Evolutionary conservation across 2,797 vertebrate genomes (phyloP).

Genomic region (Botia almorhae): DNA sequence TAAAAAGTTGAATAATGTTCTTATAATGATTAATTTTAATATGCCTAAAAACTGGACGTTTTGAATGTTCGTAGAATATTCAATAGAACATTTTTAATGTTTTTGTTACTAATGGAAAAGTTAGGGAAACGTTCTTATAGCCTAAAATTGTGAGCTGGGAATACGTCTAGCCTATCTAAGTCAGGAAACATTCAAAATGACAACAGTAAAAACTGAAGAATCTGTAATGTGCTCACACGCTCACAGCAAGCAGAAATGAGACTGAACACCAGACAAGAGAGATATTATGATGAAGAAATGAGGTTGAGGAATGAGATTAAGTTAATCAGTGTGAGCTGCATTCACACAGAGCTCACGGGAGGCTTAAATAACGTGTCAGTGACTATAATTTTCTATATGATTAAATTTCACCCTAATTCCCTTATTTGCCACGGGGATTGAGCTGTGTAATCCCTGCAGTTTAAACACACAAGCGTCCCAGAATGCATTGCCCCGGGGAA

Average conservation of each 20-base stretch:
- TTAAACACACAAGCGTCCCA: slow-evolving; percentile 40
- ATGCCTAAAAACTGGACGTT: no score
- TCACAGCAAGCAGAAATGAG: slow-evolving; percentile 19
- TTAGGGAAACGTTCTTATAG: no score
- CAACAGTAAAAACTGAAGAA: slow-evolving; percentile 43
- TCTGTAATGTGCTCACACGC: slow-evolving; percentile 16
- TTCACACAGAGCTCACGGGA: slow-evolving; percentile 41
- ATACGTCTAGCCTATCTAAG: no score
- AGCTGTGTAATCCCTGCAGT: slow-evolving; percentile 54
- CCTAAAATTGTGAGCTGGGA: no score
- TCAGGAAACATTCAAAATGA: no score
- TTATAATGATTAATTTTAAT: no score
- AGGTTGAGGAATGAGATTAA: slow-evolving; percentile 58
- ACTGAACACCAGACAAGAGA: slow-evolving; percentile 14
- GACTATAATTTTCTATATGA: slow-evolving; percentile 50
- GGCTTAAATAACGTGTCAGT: slow-evolving; percentile 45
- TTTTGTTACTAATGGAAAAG: no score
- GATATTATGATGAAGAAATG: slow-evolving; percentile 41
- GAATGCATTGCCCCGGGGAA: slow-evolving; percentile 51
- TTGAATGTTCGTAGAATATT: no score
- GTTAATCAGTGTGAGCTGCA: slow-evolving; percentile 43
- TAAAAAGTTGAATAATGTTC: no score
- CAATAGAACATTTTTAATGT: no score
- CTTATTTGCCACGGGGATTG: slow-evolving; percentile 62
- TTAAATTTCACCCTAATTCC: slow-evolving; percentile 63